Conservation (phyloP, 2,113 vertebrate genomes). For the Heteronetta atricapilla region DNA sequence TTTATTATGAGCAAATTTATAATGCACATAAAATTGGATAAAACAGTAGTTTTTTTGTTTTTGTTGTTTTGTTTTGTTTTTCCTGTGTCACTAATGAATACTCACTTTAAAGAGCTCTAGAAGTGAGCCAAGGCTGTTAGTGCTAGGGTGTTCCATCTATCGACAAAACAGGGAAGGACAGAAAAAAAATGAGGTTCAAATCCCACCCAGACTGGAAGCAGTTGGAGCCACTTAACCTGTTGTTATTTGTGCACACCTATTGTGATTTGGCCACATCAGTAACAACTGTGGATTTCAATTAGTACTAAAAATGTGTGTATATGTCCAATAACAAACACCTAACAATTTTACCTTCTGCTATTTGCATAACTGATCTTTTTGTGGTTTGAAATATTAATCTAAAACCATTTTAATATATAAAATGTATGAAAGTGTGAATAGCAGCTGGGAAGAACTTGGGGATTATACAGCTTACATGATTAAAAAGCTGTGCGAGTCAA, state of each 20-base stretch:
- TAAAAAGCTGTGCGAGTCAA: background rate
- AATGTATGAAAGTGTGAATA: background rate
- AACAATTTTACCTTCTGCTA: background rate
- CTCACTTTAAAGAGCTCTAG: background rate
- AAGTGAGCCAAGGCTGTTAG: rapidly evolving
- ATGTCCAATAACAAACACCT: background rate
- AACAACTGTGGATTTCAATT: background rate
- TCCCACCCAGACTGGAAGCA: background rate
- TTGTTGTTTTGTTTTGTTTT: background rate
- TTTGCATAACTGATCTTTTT: background rate
- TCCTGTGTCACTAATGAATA: background rate
- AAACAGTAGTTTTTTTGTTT: background rate
- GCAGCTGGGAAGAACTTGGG: background rate
- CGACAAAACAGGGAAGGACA: background rate
- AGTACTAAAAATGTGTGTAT: background rate
- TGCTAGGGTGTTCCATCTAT: background rate
- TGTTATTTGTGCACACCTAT: background rate
- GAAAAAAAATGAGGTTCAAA: background rate
- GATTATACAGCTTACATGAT: background rate
- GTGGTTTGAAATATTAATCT: background rate
- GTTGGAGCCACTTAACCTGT: background rate
- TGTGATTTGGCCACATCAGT: background rate
- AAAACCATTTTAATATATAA: background rate
- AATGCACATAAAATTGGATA: background rate
- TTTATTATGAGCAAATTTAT: background rate